Evolutionary conservation across 1,140 invertebrate species (phyloP), one percentile per base, ranked within the genome.

Genomic region (Conopomorpha cramerella): DNA sequence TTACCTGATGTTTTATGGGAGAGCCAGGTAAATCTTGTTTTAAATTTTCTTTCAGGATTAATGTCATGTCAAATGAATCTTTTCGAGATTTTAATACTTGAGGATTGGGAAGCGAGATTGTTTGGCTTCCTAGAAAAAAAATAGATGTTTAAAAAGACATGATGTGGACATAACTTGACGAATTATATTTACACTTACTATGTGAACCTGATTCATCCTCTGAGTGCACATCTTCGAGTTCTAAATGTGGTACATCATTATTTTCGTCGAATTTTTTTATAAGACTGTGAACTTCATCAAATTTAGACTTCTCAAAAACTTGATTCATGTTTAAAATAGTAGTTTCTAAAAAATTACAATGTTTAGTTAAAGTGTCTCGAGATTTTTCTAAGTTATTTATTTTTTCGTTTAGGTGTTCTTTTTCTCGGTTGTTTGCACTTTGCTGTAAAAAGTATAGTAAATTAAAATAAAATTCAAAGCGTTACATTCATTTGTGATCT

Each of bases 101-200:
- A 10, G 55, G 55, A 41, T 50, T 48, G 14, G 49, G 43, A 15
- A 73, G 40, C 8, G 64, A 66, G 13, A 60, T 49, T 7, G 62
- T 73, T 43, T 37, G 34, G 46, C 49, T 64, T 44, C 40, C 68
- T 73, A 34, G 25, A 61, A 66, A n/a, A n/a, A n/a, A n/a, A n/a
- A n/a, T n/a, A n/a, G n/a, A n/a, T n/a, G n/a, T n/a, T n/a, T n/a
- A n/a, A n/a, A n/a, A n/a, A n/a, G n/a, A n/a, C n/a, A n/a, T n/a
- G n/a, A n/a, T n/a, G n/a, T n/a, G n/a, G n/a, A n/a, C n/a, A n/a
- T n/a, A n/a, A n/a, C n/a, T n/a, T n/a, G n/a, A n/a, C n/a, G n/a
- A 16, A 27, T 32, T 31, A 33, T 23, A 17, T 16, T 1, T 27
- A 18, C 35, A 38, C 38, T 47, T 51, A 64, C 63, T 39, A 45